phyloP scores from a whole-genome alignment of 2,113 vertebrate species.

The Pomatostomus ruficeps region DNA sequence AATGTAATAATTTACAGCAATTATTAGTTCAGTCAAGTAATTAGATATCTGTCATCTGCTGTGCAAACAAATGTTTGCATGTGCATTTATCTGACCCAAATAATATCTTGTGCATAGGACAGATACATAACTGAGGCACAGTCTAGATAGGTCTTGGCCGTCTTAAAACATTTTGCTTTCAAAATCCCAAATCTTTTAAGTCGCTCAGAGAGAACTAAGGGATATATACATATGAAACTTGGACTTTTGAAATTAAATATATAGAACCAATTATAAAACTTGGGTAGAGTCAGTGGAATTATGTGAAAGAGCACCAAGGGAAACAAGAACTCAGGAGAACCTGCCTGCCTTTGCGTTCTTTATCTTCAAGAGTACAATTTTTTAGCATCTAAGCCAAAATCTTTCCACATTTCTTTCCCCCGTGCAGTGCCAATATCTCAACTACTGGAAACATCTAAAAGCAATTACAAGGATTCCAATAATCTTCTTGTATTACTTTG shows the following conservation, averaged over 20 bases:
- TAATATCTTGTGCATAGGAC: background rate
- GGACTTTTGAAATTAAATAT: slow-evolving; percentile 21
- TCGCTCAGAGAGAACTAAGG: background rate
- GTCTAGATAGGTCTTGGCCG: background rate
- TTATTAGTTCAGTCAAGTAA: background rate
- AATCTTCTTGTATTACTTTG: slow-evolving; percentile 27
- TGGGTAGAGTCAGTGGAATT: background rate
- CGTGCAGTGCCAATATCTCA: background rate
- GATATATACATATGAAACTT: background rate
- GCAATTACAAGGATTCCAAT: slow-evolving; percentile 30
- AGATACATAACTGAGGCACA: background rate
- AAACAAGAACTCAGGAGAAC: background rate
- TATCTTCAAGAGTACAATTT: background rate
- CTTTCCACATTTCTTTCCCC: background rate
- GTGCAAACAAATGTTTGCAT: background rate
- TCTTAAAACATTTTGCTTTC: background rate
- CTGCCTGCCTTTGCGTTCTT: slow-evolving; percentile 7
- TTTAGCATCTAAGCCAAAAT: background rate
- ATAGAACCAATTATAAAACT: background rate
- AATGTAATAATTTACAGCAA: background rate
- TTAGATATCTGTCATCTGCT: background rate
- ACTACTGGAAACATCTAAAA: slow-evolving; percentile 39
- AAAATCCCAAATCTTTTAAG: slow-evolving; percentile 11
- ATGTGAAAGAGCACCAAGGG: background rate
- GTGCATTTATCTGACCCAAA: background rate